These are phyloP conservation scores for Loxodonta africana DNA, from an alignment of 2,113 vertebrate genomes.

Conservation along the genomic window DNA sequence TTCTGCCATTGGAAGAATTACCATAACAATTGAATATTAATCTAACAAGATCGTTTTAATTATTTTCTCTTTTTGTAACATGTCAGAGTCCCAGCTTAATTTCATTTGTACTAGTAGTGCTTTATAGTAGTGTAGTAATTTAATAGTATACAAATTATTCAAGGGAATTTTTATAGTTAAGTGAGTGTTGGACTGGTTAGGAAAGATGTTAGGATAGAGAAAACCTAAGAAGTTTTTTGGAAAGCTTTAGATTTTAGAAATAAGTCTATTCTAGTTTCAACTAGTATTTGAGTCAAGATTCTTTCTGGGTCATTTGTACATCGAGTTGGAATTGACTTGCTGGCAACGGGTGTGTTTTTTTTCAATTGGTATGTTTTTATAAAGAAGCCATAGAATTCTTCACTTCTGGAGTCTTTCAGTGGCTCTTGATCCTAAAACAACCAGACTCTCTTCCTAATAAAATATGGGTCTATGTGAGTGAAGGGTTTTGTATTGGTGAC, in stretches of 20 bases:
- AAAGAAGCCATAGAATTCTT: neutral
- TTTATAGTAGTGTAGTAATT: constrained; percentile 57
- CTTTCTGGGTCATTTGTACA: neutral
- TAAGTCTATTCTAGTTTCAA: constrained; percentile 24
- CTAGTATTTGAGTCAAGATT: neutral
- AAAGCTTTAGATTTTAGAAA: constrained; percentile 68
- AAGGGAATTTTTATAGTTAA: constrained; percentile 88
- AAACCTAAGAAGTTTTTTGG: constrained; percentile 58
- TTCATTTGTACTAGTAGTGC: constrained; percentile 88
- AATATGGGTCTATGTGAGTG: neutral
- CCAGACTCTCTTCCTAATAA: constrained; percentile 19
- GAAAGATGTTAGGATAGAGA: neutral
- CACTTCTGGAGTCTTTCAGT: neutral
- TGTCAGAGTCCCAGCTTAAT: constrained; percentile 84
- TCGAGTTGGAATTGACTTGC: neutral
- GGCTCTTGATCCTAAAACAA: constrained; percentile 49
- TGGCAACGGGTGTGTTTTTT: neutral
- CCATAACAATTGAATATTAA: constrained; percentile 51
- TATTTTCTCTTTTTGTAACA: constrained; percentile 81
- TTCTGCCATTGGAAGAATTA: neutral
- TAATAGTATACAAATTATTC: constrained; percentile 85
- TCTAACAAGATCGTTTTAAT: constrained; percentile 75
- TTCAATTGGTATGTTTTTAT: neutral
- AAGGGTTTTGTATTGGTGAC: constrained; percentile 24
- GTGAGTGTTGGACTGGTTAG: neutral